These are phyloP conservation scores for Calliphora vicina DNA, from an alignment of 1,140 invertebrate genomes.

Conservation along the genomic window DNA sequence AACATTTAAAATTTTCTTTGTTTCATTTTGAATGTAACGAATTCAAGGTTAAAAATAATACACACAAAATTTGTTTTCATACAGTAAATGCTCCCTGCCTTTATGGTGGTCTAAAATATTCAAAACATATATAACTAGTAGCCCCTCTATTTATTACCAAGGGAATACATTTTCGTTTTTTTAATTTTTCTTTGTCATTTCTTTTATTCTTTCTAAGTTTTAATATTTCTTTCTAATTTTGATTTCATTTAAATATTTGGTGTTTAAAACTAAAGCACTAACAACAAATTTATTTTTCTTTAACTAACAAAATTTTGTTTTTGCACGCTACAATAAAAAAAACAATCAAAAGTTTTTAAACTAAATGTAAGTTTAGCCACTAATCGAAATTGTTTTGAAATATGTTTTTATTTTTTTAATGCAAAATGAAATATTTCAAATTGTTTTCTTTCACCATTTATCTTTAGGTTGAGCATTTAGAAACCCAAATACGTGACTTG, in stretches of 20 bases:
- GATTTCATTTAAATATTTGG: background rate
- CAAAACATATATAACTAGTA: too few relatives aligned
- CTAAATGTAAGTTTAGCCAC: constrained; percentile 24
- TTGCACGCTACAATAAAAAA: constrained; percentile 24
- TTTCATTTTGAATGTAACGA: background rate
- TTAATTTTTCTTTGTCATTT: background rate
- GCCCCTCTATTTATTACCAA: too few relatives aligned
- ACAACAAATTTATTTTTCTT: background rate
- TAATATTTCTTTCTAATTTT: too few relatives aligned
- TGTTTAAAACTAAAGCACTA: background rate
- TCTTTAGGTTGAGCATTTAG: constrained; percentile 63
- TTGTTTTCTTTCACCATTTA: background rate
- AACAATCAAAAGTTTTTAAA: constrained; percentile 22
- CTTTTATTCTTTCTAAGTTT: background rate
- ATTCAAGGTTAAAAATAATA: background rate
- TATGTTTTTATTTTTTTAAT: background rate
- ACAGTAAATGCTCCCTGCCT: too few relatives aligned
- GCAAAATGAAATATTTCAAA: background rate
- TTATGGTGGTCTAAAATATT: too few relatives aligned
- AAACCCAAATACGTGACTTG: constrained; percentile 74
- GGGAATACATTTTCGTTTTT: background rate
- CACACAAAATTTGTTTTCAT: too few relatives aligned
- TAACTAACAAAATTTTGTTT: constrained; percentile 21
- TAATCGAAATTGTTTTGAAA: background rate
- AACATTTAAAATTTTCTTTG: background rate